phyloP scores from a whole-genome alignment of 1,140 invertebrate species.

The Pseudachorutes palmiensis region DNA sequence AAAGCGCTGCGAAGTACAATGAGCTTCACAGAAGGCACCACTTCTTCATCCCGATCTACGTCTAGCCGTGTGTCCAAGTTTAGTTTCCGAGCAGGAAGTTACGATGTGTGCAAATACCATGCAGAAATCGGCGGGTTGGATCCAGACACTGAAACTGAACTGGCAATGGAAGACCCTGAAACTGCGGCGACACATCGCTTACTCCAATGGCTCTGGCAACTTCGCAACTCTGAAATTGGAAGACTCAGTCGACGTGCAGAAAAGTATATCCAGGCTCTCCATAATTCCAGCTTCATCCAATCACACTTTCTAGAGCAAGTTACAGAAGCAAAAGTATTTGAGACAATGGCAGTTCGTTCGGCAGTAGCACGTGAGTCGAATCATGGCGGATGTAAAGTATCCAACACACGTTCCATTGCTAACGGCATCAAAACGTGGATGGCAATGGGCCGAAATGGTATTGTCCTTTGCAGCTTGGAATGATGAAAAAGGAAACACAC shows the following conservation, averaged over 20 bases:
- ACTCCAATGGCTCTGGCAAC: slow-evolving; percentile 36
- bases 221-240: slow-evolving; percentile 35
- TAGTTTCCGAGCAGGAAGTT: slow-evolving; percentile 20
- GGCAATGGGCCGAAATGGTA: slow-evolving; percentile 38
- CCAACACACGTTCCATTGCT: slow-evolving; percentile 32
- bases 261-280: slow-evolving; percentile 30
- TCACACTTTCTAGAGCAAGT: slow-evolving; percentile 35
- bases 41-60: not conserved
- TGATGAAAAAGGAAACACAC: slow-evolving; percentile 26
- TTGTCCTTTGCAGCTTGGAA: slow-evolving; percentile 34
- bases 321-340: slow-evolving; percentile 24
- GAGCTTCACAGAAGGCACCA: not conserved
- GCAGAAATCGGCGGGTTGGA: slow-evolving; percentile 7
- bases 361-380: slow-evolving; percentile 29
- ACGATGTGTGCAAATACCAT: slow-evolving; percentile 27
- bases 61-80: slow-evolving; percentile 14
- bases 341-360: slow-evolving; percentile 31
- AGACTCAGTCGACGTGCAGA: slow-evolving; percentile 28
- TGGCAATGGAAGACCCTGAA: slow-evolving; percentile 35
- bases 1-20: slow-evolving; percentile 14
- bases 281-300: slow-evolving; percentile 21
- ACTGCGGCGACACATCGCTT: slow-evolving; percentile 33
- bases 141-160: slow-evolving; percentile 17
- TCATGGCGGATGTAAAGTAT: slow-evolving; percentile 27
- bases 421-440: slow-evolving; percentile 32